A percentile compares a stretch with the other conserved stretches of the same genome.
These are phyloP conservation scores for Aspiorhynchus laticeps DNA, from an alignment of 2,113 vertebrate species.

Conservation along the genomic window DNA sequence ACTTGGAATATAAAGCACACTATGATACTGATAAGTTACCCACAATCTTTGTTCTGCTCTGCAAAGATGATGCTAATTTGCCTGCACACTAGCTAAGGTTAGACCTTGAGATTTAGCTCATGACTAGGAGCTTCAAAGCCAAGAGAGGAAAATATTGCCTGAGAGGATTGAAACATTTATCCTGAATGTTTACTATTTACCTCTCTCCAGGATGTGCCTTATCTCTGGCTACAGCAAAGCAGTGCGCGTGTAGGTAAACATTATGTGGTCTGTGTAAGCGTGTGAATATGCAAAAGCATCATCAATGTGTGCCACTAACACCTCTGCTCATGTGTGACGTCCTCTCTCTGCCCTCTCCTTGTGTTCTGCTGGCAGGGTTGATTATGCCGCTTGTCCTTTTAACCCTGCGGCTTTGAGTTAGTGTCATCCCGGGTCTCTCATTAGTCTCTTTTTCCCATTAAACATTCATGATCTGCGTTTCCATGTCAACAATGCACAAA, in stretches of 20 bases:
- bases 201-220: slow-evolving; percentile 22
- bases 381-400: slow-evolving; percentile 33
- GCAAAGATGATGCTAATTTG: background rate
- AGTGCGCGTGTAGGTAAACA: slow-evolving; percentile 20
- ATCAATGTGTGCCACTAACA: slow-evolving; percentile 21
- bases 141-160: background rate
- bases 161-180: slow-evolving; percentile 5
- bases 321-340: slow-evolving; percentile 39
- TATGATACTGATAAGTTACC: background rate
- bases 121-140: slow-evolving; percentile 20
- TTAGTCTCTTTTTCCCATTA: slow-evolving; percentile 65
- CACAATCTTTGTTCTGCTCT: slow-evolving; percentile 5
- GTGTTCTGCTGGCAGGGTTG: slow-evolving; percentile 26
- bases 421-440: slow-evolving; percentile 59
- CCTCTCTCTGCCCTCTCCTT: background rate
- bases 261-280: background rate
- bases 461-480: slow-evolving; percentile 74
- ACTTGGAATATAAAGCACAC: background rate
- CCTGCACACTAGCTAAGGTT: background rate
- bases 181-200: slow-evolving; percentile 21
- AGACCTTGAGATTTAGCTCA: slow-evolving; percentile 8
- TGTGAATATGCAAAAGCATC: slow-evolving; percentile 37
- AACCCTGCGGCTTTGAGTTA: slow-evolving; percentile 39
- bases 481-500: slow-evolving; percentile 69
- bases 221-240: slow-evolving; percentile 44